Evolutionary conservation across 2,888 invertebrate genomes (phyloP), one percentile per base, ranked within the genome.

Genomic region (Stenodema calcarata): DNA sequence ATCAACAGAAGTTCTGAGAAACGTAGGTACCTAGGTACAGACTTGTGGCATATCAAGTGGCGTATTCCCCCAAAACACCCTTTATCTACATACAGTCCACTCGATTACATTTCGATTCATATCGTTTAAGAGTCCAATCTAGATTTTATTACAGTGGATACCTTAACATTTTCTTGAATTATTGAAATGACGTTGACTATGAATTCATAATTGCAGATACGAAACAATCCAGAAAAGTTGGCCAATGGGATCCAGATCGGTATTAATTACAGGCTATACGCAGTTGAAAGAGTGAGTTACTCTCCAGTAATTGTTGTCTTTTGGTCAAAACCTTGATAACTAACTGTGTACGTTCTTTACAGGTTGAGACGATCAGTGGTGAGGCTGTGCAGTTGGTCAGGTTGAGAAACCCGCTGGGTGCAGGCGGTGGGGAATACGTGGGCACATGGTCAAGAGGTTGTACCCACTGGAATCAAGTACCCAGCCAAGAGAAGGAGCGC

Each of bases 201-300:
- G 35, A 35, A 35, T 2, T 35, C 4, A 6, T 28, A 89, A 87
- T 90, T 90, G 23, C 92, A 93, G 91, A 92, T 93, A 87, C 92
- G 93, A 90, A 92, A 92, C 86, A 92, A 92, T 87, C 92, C 93
- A 80, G 95, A 95, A 90, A 94, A 95, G 90, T 91, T 95, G 88
- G 92, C 94, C 14, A 94, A 94, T 90, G 95, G 95, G 18, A 94
- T 96, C 89, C 94, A 95, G 91, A 92, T 95, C 88, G 96, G 95
- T 89, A 94, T 95, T 88, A 96, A 96, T 91, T 97, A 97, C 91
- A 93, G 95, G 90, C 92, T 96, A 70, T 94, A 95, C 89, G 94
- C 94, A 30, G 92, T 95, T 41, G 95, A 95, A 91, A 94, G 94
- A 93, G 95, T 95, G 91, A 92, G 91, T 54, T 54, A 4, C 4